A percentile compares a stretch with the other conserved stretches of the same genome.
These are phyloP conservation scores for Chlorops oryzae DNA, from an alignment of 1,140 invertebrate genomes.

Conservation along the genomic window DNA sequence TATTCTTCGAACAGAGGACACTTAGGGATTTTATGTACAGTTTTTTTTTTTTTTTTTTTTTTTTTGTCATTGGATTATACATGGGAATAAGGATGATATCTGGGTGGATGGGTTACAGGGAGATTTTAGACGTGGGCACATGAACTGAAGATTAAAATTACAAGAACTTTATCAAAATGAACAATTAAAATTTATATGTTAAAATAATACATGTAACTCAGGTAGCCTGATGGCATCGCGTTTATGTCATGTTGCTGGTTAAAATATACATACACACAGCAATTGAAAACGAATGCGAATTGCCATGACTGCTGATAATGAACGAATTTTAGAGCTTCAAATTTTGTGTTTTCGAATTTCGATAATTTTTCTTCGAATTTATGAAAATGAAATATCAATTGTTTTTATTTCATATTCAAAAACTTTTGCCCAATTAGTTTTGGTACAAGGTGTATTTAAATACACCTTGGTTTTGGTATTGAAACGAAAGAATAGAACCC, in stretches of 20 bases:
- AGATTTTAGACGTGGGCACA: slow-evolving; percentile 44
- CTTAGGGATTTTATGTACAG: slow-evolving; percentile 15
- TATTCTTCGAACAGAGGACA: slow-evolving; percentile 40
- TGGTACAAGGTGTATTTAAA: no score
- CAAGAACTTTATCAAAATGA: slow-evolving; percentile 8
- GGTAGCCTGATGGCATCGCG: no score
- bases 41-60: not conserved
- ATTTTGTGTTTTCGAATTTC: slow-evolving; percentile 1
- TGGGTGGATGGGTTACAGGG: not conserved
- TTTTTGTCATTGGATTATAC: not conserved
- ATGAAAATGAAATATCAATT: not conserved
- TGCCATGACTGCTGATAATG: no score
- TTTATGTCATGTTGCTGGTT: no score
- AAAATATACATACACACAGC: slow-evolving; percentile 5
- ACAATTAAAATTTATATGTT: slow-evolving; percentile 5
- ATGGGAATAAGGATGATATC: slow-evolving; percentile 12
- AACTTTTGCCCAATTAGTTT: no score
- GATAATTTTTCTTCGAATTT: slow-evolving; percentile 1
- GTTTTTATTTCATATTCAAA: no score
- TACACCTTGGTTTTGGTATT: no score
- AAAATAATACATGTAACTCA: no score
- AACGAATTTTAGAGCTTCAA: no score
- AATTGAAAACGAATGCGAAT: not conserved
- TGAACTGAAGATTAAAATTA: slow-evolving; percentile 24
- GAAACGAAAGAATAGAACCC: slow-evolving; percentile 12